Percentiles rank a stretch among this genome's conserved stretches.
Conservation (phyloP, 2,113 vertebrate genomes). For the Cephalopholis sonnerati region DNA sequence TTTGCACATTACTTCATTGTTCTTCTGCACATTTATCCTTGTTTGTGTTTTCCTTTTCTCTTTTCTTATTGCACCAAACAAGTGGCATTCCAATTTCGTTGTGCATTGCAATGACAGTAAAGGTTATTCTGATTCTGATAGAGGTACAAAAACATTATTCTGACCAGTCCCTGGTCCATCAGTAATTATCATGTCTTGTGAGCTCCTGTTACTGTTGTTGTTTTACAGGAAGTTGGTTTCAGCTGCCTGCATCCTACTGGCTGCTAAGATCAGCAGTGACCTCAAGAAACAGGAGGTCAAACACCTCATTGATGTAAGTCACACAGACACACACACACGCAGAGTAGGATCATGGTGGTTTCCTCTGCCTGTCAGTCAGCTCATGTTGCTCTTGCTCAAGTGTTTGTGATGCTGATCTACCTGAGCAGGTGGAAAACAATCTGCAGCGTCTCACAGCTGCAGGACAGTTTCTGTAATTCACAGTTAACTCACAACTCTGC, state of each 20-base stretch:
- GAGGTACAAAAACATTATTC: background rate
- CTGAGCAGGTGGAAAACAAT: constrained; percentile 32
- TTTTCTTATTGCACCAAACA: too few relatives aligned
- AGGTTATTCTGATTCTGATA: too few relatives aligned
- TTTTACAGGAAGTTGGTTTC: constrained; percentile 93
- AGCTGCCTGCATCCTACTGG: constrained; percentile 93
- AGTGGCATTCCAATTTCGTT: too few relatives aligned
- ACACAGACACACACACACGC: constrained; percentile 28
- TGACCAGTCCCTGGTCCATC: background rate
- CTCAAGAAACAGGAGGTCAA: constrained; percentile 96
- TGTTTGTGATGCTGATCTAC: constrained; percentile 18
- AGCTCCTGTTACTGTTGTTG: background rate
- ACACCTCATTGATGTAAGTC: constrained; percentile 96
- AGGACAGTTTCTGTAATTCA: background rate
- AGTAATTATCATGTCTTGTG: background rate
- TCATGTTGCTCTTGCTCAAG: constrained; percentile 36
- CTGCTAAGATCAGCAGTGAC: constrained; percentile 98
- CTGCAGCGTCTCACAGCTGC: background rate
- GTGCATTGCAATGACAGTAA: too few relatives aligned
- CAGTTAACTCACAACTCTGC: background rate
- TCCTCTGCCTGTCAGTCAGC: background rate
- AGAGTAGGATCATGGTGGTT: background rate
- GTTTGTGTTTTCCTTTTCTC: too few relatives aligned
- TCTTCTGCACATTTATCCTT: too few relatives aligned
- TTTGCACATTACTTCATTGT: too few relatives aligned